Conservation (phyloP, 1,140 invertebrate species). For the Drosophila suzukii region DNA sequence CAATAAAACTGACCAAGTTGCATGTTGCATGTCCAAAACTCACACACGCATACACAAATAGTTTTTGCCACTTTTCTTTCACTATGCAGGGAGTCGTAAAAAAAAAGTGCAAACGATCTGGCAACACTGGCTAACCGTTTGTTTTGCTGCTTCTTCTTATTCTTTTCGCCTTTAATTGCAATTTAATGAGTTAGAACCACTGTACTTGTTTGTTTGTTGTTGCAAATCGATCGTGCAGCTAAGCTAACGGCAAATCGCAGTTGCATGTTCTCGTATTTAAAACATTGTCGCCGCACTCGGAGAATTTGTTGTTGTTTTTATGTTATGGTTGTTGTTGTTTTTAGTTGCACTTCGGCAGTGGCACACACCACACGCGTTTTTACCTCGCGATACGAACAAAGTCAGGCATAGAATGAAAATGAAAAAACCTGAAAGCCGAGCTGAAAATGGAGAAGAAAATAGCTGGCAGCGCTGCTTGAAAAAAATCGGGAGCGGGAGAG, state of each 20-base stretch:
- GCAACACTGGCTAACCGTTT: slow-evolving; percentile 47
- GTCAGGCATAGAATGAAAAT: slow-evolving; percentile 75
- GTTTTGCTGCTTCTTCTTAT: slow-evolving; percentile 20
- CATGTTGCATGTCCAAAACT: slow-evolving; percentile 62
- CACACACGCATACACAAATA: slow-evolving; percentile 23
- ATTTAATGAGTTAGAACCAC: slow-evolving; percentile 55
- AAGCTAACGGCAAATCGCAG: slow-evolving; percentile 39
- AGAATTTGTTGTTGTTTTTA: slow-evolving; percentile 8
- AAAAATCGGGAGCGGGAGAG: background rate
- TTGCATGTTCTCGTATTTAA: slow-evolving; percentile 43
- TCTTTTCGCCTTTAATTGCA: slow-evolving; percentile 44
- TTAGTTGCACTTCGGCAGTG: slow-evolving; percentile 13
- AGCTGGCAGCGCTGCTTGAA: slow-evolving; percentile 23
- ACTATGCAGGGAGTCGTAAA: slow-evolving; percentile 32
- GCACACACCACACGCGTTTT: slow-evolving; percentile 54
- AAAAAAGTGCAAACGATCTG: slow-evolving; percentile 34
- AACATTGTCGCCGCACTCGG: slow-evolving; percentile 11
- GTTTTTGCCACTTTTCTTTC: slow-evolving; percentile 57
- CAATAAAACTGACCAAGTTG: slow-evolving; percentile 51
- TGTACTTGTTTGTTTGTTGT: slow-evolving; percentile 11
- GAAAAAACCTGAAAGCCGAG: slow-evolving; percentile 70
- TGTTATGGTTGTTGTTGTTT: slow-evolving; percentile 28
- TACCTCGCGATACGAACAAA: slow-evolving; percentile 76
- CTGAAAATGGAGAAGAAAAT: slow-evolving; percentile 53
- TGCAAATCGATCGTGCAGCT: slow-evolving; percentile 42